Evolutionary conservation across 2,797 vertebrate species (phyloP).

Genomic region (Cynopterus sphinx): DNA sequence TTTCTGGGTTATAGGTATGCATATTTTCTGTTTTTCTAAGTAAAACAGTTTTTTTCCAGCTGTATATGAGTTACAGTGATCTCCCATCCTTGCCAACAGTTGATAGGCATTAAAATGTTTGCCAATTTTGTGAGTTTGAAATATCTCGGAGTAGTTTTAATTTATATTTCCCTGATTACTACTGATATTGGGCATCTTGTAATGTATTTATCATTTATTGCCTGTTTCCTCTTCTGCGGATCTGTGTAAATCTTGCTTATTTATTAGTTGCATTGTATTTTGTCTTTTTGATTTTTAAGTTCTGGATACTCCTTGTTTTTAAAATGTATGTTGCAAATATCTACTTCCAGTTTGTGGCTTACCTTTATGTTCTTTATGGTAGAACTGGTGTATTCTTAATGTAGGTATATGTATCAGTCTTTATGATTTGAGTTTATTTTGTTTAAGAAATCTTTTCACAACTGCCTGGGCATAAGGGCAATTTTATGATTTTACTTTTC

Average conservation of each 20-base stretch:
- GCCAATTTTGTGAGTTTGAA: not conserved
- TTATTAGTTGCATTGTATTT: not conserved
- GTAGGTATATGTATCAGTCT: not conserved
- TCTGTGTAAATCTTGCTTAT: not conserved
- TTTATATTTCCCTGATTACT: not conserved
- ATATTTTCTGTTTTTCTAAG: not conserved
- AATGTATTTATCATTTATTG: not conserved
- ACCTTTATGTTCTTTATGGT: not conserved
- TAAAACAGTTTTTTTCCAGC: not conserved
- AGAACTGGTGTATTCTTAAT: not conserved
- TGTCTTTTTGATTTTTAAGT: not conserved
- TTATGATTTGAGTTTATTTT: not conserved
- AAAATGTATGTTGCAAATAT: not conserved
- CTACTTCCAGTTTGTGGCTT: not conserved
- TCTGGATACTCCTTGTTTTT: not conserved
- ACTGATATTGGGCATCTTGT: not conserved
- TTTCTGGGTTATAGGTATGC: not conserved
- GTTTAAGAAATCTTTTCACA: not conserved
- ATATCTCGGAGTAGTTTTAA: not conserved
- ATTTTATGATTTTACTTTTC: slow-evolving; percentile 1
- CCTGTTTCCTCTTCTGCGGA: not conserved
- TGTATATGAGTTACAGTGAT: not conserved
- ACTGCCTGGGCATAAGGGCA: not conserved
- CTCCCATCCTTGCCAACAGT: not conserved
- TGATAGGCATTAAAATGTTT: not conserved